Base-by-base conservation (phyloP, 2,888 invertebrate genomes). In the Eupeodes latifasciatus region DNA sequence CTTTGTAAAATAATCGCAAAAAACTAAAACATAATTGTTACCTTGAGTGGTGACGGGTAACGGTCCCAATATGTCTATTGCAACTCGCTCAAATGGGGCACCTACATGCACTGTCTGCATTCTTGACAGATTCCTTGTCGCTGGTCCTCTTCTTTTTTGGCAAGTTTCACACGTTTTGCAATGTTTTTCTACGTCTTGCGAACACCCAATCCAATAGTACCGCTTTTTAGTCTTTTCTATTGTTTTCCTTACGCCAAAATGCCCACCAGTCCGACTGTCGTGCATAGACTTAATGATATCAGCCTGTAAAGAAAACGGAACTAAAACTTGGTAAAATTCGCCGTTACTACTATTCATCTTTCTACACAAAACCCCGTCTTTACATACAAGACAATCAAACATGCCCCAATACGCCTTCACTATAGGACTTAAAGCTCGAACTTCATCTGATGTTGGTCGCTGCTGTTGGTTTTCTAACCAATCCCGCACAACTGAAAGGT, bases 1-100 rank as follows among this genome's bases (percentile, higher is more conserved):
- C 10, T 53, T 53, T 16, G 53, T 53, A 16, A 53, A 53, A 16
- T 53, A 83, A 55, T 81, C 89, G 11, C 75, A 64, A 27, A 72
- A 53, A 27, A 72, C 72, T 4, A 72, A 34, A 47, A 47, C 40
- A 36, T 51, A 74, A 11, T 34, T 61, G 61, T 57, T 72, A 11
- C 61, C 62, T 9, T 11, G 51, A 5, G 9, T 40, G 4, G 16
- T 53, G 1, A 53, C 9, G 1, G 47, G 51, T 27, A 69, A 12
- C 5, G 27, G 51, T 5, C 61, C 64, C 5, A 79, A 62, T 16
- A 85, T 82, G 71, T 82, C 82, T 10, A 85, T 61, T 4, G 79
- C 49, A 14, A 49, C 49, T 11, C 49, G 12, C 4, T 49, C 49
- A 49, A 49, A 49, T 14, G 49, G 49, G 12, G 49, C 49, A 49